phyloP scores from a whole-genome alignment of 2,113 vertebrate genomes.

The Stigmatopora nigra region DNA sequence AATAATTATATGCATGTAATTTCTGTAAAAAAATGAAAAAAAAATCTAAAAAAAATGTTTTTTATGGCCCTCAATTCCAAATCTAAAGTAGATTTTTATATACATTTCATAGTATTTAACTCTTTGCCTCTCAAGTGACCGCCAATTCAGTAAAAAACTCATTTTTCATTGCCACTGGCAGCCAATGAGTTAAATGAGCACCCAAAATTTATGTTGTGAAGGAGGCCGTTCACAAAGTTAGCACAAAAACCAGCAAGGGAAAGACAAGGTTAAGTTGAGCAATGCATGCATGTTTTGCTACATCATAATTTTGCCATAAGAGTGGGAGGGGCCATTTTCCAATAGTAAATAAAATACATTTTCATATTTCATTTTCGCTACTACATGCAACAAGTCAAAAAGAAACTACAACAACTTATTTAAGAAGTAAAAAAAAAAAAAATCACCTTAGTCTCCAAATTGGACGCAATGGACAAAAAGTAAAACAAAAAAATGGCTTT shows the following conservation, averaged over 20 bases:
- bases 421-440: conserved; percentile 20
- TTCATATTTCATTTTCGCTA: neutral
- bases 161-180: no score
- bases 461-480: conserved; percentile 54
- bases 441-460: conserved; percentile 68
- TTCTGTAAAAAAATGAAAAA: neutral
- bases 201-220: neutral
- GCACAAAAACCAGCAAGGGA: conserved; percentile 1
- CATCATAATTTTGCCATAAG: neutral
- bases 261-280: conserved; percentile 18
- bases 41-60: neutral
- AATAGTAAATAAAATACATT: neutral
- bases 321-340: neutral
- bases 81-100: no score
- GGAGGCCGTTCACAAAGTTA: neutral
- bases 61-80: no score
- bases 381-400: conserved; percentile 21
- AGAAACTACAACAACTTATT: conserved; percentile 34
- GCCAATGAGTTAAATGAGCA: no score
- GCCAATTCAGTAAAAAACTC: no score
- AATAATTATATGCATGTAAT: neutral
- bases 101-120: no score
- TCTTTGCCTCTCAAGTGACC: no score
- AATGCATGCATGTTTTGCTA: conserved; percentile 11
- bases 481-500: conserved; percentile 35